Evolutionary conservation across 2,113 vertebrate species (phyloP), one percentile per base, ranked within the genome.

Genomic region (Percina caprodes): DNA sequence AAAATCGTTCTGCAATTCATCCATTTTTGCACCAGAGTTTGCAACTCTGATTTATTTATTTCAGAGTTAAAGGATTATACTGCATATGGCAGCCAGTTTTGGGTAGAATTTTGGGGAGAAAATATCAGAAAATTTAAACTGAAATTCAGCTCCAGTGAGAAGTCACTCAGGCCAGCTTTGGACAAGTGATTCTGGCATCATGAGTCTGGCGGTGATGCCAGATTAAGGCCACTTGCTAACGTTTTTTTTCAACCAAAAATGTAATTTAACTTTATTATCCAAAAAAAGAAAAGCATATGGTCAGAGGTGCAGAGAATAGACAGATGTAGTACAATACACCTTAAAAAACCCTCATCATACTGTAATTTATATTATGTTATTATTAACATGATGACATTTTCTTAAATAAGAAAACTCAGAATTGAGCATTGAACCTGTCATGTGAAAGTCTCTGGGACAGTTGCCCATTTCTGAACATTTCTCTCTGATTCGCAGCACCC

Each of bases 401-500:
- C 1, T 10, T 42, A 39, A 39, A 39, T 45, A 15, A 24, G 13
- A 19, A 26, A 11, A 14, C 55, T 59, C 19, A 35, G 26, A 26
- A 21, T 8, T 15, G 0, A 30, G 61, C 30, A 6, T 42, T 7
- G 49, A 42, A 18, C n/a, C 14, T 49, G 68, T 54, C 39, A 48
- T 46, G 26, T 24, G 63, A 13, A 49, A 19, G 49, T 49, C 46
- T 71, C 24, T 66, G 61, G n/a, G 33, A 45, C 6, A 74, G 23
- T 6, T 45, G 62, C 56, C 30, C 23, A 21, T 59, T 12, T 52
- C 3, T 24, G 21, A 49, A 67, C 23, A 49, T 26, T 19, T 30
- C 65, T 11, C 0, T 23, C 84, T 91, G 92, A 62, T 95, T 93
- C 93, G 93, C 92, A 51, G 45, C 55, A 6, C 8, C 33, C 30